Base-by-base conservation (phyloP, 2,797 vertebrate genomes). In the Australoheros facetus region DNA sequence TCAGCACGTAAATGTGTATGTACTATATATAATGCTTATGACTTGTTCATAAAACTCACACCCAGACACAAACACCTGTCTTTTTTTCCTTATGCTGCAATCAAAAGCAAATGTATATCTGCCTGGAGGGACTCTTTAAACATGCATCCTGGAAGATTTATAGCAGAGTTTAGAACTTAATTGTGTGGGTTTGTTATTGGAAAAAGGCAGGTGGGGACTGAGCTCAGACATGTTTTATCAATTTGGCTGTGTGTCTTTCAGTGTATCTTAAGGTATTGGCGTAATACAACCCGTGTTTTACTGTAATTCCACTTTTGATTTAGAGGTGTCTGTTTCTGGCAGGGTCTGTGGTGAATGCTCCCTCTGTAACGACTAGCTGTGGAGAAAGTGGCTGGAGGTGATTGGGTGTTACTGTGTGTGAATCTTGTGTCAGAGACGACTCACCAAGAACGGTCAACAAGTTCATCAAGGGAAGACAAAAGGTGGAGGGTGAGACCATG, bases 151-250 rank as follows among this genome's bases (percentile, higher is more conserved):
- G 80, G 73, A 90, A 92, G 91, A 94, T 94, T 95, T 93, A 94
- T 91, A 80, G 51, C 76, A 34, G 87, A 93, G 90, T 93, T 95
- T 91, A 91, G 86, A 89, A 94, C 86, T 90, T 94, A 94, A 95
- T 95, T 95, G 92, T 93, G 85, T 42, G 64, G 84, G 59, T 94
- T 94, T 94, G 90, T 94, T 94, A 92, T 91, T 93, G 87, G 87
- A 89, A 90, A 92, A 89, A 95, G 88, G 92, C 92, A 94, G 88
- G 91, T 94, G 92, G 88, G 83, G 89, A 90, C 92, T 82, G 78
- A 89, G 92, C 85, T 54, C 83, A 89, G 89, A 78, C 93, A 94
- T 92, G 93, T 94, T 95, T 90, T 93, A 87, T 95, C 90, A 89
- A 85, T 94, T 88, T 90, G 77, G 74, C 83, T 90, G 60, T 79